phyloP scores from a whole-genome alignment of 2,888 invertebrate species.

The Acleris emargana region DNA sequence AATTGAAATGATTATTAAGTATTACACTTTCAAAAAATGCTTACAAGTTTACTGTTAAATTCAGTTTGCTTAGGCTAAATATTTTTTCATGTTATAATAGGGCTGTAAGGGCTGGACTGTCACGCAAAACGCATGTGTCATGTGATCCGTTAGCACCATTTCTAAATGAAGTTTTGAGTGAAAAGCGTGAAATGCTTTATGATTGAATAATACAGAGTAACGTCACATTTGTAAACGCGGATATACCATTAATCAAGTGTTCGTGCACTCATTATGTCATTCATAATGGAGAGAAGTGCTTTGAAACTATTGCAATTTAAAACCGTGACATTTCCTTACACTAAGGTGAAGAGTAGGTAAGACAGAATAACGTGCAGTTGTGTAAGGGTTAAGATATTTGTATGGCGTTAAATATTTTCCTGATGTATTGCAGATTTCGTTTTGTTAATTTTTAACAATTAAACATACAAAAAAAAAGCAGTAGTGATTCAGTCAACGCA shows the following conservation, averaged over 20 bases:
- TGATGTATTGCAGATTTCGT: no score
- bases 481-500: no score
- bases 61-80: no score
- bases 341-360: not conserved
- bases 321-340: not conserved
- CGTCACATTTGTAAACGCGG: conserved; percentile 27
- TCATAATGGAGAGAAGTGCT: conserved; percentile 3
- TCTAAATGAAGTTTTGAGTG: conserved; percentile 25
- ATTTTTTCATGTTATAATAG: not conserved
- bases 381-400: no score
- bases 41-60: no score
- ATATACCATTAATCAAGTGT: conserved; percentile 30
- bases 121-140: conserved; percentile 22
- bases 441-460: no score
- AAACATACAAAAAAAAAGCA: no score
- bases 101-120: conserved; percentile 1
- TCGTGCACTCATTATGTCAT: conserved; percentile 21
- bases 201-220: conserved; percentile 28
- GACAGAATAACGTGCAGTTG: not conserved
- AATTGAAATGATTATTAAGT: no score
- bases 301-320: conserved; percentile 9
- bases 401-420: no score
- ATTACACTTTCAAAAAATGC: no score
- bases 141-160: conserved; percentile 24
- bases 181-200: conserved; percentile 35